Percentiles rank a stretch among this genome's conserved stretches.
These are phyloP conservation scores for Brassicogethes aeneus DNA, from an alignment of 2,888 invertebrate species.

Conservation along the genomic window DNA sequence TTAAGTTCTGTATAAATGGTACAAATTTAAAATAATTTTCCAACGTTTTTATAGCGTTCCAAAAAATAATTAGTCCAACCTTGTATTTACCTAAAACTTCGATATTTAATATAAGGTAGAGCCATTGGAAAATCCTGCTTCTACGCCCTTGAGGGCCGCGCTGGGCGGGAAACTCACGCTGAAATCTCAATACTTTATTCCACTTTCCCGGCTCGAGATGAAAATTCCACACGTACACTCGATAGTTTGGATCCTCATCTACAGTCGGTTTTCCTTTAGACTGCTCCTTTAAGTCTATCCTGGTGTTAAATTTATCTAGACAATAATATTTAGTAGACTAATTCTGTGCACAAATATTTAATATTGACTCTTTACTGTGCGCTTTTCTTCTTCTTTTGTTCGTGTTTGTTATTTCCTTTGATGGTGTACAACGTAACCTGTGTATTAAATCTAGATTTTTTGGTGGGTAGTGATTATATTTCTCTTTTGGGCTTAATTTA, in stretches of 20 bases:
- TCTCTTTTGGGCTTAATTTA: too few species aligned
- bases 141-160: background rate
- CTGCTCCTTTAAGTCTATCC: background rate
- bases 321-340: background rate
- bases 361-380: background rate
- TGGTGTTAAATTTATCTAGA: background rate
- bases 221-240: background rate
- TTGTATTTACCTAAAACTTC: too few species aligned
- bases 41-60: too few species aligned
- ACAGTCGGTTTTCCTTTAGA: background rate
- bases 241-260: background rate
- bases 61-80: too few species aligned
- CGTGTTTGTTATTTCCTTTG: background rate
- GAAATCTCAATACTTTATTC: slow-evolving; percentile 33
- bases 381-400: background rate
- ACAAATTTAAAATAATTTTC: too few species aligned
- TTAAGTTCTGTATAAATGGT: too few species aligned
- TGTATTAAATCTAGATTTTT: background rate
- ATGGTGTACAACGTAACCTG: background rate
- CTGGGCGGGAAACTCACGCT: background rate
- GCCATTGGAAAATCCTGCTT: too few species aligned
- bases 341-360: background rate
- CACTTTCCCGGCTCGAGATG: slow-evolving; percentile 11
- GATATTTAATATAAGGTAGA: too few species aligned
- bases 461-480: slow-evolving; percentile 1